Percentiles rank a stretch among this genome's conserved stretches.
Conservation (phyloP, 2,113 vertebrate genomes). For the Macaca mulatta region DNA sequence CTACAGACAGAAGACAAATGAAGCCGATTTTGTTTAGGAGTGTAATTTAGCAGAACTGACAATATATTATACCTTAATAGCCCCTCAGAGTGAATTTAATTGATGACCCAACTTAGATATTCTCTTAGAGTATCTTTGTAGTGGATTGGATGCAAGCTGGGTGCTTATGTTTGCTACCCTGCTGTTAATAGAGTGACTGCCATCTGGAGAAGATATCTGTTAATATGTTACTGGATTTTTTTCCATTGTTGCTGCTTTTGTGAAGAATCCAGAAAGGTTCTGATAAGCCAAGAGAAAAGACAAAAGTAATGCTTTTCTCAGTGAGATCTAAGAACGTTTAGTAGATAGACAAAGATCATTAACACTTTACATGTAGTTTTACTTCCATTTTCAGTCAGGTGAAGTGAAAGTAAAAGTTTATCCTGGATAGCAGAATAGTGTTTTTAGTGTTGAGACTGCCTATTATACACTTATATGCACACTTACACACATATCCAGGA, state of each 20-base stretch:
- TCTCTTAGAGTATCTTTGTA: slow-evolving; percentile 64
- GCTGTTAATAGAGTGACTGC: slow-evolving; percentile 66
- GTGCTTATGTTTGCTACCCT: slow-evolving; percentile 60
- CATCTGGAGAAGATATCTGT: slow-evolving; percentile 70
- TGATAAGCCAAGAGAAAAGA: slow-evolving; percentile 2
- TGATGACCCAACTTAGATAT: slow-evolving; percentile 73
- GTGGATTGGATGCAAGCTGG: slow-evolving; percentile 54
- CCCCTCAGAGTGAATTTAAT: slow-evolving; percentile 71
- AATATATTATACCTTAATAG: slow-evolving; percentile 74
- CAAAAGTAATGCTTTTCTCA: not conserved
- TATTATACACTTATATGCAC: not conserved
- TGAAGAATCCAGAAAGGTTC: slow-evolving; percentile 11
- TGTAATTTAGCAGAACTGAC: slow-evolving; percentile 68
- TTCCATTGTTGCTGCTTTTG: slow-evolving; percentile 45
- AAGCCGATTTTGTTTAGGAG: slow-evolving; percentile 34
- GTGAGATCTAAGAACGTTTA: not conserved
- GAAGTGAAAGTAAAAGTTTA: not conserved
- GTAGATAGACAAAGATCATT: not conserved
- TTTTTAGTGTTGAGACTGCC: not conserved
- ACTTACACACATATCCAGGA: not conserved
- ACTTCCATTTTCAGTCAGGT: not conserved
- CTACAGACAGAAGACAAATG: slow-evolving; percentile 71
- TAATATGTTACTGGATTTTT: slow-evolving; percentile 44
- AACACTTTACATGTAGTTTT: not conserved
- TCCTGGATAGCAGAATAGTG: not conserved